Evolutionary conservation across 2,888 invertebrate genomes (phyloP), one percentile per base, ranked within the genome.

Genomic region (Drosophila nigricruria): DNA sequence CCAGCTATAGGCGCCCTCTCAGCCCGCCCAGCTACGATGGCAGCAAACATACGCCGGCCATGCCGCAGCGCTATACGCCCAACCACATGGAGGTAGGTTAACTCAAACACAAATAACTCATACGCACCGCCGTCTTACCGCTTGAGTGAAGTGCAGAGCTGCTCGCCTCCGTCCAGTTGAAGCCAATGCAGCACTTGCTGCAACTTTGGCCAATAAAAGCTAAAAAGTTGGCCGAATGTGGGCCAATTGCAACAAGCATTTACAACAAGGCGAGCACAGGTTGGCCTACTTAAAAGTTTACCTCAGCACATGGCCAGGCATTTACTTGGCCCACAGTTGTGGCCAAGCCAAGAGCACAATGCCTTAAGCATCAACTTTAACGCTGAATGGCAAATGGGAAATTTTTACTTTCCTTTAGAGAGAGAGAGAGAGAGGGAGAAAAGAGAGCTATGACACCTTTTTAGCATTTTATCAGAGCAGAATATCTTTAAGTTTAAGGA

Each of bases 1-100:
- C 94, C 83, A 93, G 94, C 65, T 95, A 95, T 80, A 93, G 94
- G 32, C 94, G 95, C 68, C 95, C 95, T 1, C 92, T 95, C 42
- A 95, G 95, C 89, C 94, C 94, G 36, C 93, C 94, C 68, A 94
- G 93, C 36, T 94, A 94, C 70, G 92, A 92, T 77, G 92, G 91
- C 75, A 91, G 89, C 65, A 92, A 93, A 75, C 91, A 92, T 73
- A 87, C 92, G 68, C 93, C 93, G 30, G 82, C 91, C 32, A 91
- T 92, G 88, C 90, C 88, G 12, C 86, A 91, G 52, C 89, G 92
- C 71, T 93, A 92, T 70, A 92, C 91, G 62, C 92, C 93, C 40
- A 92, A 91, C 70, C 92, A 92, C 70, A 74, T 92, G 65, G 93
- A 93, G 91, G 93, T 93, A 79, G 90, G 91, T 58, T 23, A 6